Evolutionary conservation across 2,888 invertebrate species (phyloP), one percentile per base, ranked within the genome.

Genomic region (Hartigia nigra): DNA sequence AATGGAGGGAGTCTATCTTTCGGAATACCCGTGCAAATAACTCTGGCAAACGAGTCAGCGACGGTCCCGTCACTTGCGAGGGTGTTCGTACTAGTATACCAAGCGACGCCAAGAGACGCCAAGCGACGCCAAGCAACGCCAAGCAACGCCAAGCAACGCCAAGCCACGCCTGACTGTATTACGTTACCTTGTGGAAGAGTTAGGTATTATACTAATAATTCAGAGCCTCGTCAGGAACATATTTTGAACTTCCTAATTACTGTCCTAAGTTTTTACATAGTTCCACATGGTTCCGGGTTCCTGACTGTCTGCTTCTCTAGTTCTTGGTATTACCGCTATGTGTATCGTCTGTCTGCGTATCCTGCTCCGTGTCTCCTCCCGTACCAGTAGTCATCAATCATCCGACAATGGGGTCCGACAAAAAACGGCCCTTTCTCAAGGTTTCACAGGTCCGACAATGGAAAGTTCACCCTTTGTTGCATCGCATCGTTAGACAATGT

Each of bases 391-490:
- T 84, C 85, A 87, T 87, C 85, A 83, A 86, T 86, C 86, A 86
- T 82, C 78, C 77, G 80, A 84, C 82, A 86, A 85, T 84, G 76
- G 80, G 77, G 70, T 74, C 72, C 80, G 76, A 77, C 78, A 82
- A 84, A 82, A 84, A 81, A 79, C 76, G 75, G 76, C 70, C 55
- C 32, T 69, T 37, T 75, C 72, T 72, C 72, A 23, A 31, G 35
- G 31, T 37, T 37, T n/a, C 79, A 75, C 74, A 31, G n/a, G 74
- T 55, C 76, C 75, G 77, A 90, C 88, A 90, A 90, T 90, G 84
- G 86, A 88, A 90, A 89, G 87, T 90, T 88, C 86, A 84, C 81
- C 87, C 84, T 88, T 90, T 90, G 87, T 90, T 85, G 80, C 79
- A 76, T 83, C 83, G 86, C 84, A 34, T 83, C 84, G 86, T 86